A percentile compares a stretch with the other conserved stretches of the same genome.
Conservation (phyloP, 1,140 invertebrate species). For the Heliothis subflexa region DNA sequence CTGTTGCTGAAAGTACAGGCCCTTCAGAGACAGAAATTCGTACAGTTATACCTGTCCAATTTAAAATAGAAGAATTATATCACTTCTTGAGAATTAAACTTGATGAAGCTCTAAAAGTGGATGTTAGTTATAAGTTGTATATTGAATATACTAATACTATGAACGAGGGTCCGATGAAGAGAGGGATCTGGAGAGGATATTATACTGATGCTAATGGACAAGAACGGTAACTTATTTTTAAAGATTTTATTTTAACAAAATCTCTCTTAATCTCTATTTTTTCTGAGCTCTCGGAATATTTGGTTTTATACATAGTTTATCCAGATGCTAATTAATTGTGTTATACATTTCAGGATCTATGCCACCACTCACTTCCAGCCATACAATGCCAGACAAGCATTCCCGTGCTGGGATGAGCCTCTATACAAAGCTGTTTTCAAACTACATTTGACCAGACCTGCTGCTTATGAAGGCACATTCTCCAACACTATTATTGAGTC, state of each 20-base stretch:
- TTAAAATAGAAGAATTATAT: slow-evolving; percentile 63
- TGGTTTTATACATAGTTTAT: too few species aligned
- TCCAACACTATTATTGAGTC: slow-evolving; percentile 66
- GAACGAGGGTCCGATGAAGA: slow-evolving; percentile 80
- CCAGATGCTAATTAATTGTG: too few species aligned
- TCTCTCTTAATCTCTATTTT: too few species aligned
- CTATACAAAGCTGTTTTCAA: slow-evolving; percentile 93
- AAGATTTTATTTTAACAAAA: too few species aligned
- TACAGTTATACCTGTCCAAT: background rate
- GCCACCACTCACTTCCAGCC: slow-evolving; percentile 94
- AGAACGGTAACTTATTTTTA: slow-evolving; percentile 66
- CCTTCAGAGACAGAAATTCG: background rate
- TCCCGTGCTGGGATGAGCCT: slow-evolving; percentile 97
- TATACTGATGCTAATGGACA: slow-evolving; percentile 69
- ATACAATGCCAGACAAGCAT: slow-evolving; percentile 92
- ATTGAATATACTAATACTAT: slow-evolving; percentile 74
- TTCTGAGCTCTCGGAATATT: too few species aligned
- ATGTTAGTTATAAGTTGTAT: slow-evolving; percentile 66
- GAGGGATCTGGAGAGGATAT: slow-evolving; percentile 79
- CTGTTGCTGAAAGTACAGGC: slow-evolving; percentile 50
- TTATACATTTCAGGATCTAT: slow-evolving; percentile 84
- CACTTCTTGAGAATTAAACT: slow-evolving; percentile 76
- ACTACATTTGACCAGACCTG: slow-evolving; percentile 88
- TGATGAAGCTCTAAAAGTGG: slow-evolving; percentile 53
- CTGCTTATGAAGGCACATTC: slow-evolving; percentile 84